Evolutionary conservation across 2,797 vertebrate genomes (phyloP).

Genomic region (Epinephelus malabaricus): DNA sequence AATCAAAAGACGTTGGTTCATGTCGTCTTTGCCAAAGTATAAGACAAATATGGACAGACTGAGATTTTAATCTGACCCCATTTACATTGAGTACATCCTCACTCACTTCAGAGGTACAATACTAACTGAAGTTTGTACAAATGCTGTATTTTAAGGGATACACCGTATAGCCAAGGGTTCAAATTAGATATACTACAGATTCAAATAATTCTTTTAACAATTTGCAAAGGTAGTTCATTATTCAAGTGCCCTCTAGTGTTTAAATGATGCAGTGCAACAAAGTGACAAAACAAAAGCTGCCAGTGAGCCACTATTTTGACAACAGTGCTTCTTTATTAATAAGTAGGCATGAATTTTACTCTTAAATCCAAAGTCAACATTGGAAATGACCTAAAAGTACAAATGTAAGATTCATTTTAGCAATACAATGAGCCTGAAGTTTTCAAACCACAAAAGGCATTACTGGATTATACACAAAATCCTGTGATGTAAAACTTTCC

Average conservation of each 20-base stretch:
- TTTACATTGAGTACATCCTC: background rate
- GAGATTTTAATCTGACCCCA: background rate
- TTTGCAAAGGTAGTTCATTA: background rate
- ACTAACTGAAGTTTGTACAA: background rate
- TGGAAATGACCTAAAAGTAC: background rate
- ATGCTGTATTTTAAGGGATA: background rate
- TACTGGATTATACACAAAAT: background rate
- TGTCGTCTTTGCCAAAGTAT: background rate
- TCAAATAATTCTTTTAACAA: background rate
- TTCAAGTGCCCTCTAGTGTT: constrained; percentile 64
- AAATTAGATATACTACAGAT: background rate
- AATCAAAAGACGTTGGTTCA: background rate
- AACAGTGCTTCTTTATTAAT: constrained; percentile 47
- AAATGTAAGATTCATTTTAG: constrained; percentile 5
- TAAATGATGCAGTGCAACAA: constrained; percentile 32
- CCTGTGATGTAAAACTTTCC: background rate
- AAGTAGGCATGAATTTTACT: constrained; percentile 1
- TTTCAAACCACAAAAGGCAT: constrained; percentile 8
- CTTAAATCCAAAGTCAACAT: constrained; percentile 4
- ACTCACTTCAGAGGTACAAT: background rate
- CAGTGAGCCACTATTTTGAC: background rate
- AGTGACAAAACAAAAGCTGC: background rate
- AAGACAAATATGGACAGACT: background rate
- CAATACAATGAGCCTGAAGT: background rate
- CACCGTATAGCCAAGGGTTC: background rate